phyloP scores from a whole-genome alignment of 2,888 invertebrate species.

The Hesperia comma region DNA sequence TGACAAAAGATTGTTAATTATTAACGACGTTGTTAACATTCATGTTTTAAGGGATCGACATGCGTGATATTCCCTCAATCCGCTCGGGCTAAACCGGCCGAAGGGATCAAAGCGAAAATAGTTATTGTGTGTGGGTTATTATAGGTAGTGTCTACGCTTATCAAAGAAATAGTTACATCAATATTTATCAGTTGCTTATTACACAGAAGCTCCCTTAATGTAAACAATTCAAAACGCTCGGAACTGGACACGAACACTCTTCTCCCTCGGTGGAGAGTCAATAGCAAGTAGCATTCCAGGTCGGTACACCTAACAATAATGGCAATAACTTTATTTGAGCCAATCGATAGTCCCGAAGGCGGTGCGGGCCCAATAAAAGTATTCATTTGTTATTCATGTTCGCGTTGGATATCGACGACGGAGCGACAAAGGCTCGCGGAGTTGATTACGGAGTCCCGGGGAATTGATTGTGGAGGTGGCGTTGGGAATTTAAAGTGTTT shows the following conservation, averaged over 20 bases:
- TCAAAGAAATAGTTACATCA: too few relatives aligned
- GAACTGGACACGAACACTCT: too few relatives aligned
- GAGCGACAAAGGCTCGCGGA: constrained; percentile 1
- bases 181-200: too few relatives aligned
- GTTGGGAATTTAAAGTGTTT: background rate
- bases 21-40: constrained; percentile 1
- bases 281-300: background rate
- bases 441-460: background rate
- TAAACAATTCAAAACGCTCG: too few relatives aligned
- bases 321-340: background rate
- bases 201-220: too few relatives aligned
- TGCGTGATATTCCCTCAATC: background rate
- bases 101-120: too few relatives aligned
- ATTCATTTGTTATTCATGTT: constrained; percentile 14
- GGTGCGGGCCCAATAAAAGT: constrained; percentile 6
- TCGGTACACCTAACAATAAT: background rate
- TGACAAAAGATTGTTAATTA: constrained; percentile 14
- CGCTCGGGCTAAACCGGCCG: background rate
- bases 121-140: too few relatives aligned
- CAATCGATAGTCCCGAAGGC: constrained; percentile 5
- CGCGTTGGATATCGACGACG: background rate
- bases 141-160: too few relatives aligned
- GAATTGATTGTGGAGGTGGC: constrained; percentile 10
- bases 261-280: too few relatives aligned
- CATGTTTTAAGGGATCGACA: background rate